A percentile compares a stretch with the other conserved stretches of the same genome.
Conservation (phyloP, 2,113 vertebrate genomes). For the Hiodon alosoides region DNA sequence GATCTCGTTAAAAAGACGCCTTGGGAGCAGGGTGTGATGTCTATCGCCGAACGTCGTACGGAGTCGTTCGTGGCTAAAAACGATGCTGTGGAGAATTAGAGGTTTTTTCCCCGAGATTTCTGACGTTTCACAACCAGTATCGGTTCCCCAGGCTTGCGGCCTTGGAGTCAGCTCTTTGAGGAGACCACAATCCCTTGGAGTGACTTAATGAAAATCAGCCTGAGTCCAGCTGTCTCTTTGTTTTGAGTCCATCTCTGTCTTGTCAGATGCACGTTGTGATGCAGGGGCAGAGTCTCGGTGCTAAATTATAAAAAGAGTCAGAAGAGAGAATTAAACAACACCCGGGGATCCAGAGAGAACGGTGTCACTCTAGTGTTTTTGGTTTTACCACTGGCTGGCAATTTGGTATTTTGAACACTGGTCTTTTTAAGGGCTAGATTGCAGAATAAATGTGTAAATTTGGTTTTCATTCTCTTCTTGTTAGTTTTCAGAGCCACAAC, state of each 20-base stretch:
- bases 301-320: too few relatives aligned
- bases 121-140: neutral
- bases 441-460: too few relatives aligned
- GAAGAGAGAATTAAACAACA: too few relatives aligned
- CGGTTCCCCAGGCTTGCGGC: neutral
- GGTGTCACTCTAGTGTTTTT: too few relatives aligned
- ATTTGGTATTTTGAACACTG: too few relatives aligned
- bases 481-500: too few relatives aligned
- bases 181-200: neutral
- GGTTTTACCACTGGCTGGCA: too few relatives aligned
- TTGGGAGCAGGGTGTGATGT: neutral
- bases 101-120: neutral
- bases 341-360: too few relatives aligned
- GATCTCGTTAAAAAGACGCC: too few relatives aligned
- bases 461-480: too few relatives aligned
- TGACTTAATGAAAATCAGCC: conserved; percentile 6
- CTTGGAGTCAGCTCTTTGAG: conserved; percentile 11
- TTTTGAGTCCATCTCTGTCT: neutral
- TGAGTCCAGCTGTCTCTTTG: neutral
- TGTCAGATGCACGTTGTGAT: neutral
- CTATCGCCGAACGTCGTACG: conserved; percentile 17
- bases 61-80: conserved; percentile 27
- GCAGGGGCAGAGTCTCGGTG: too few relatives aligned
- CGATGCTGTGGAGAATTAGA: conserved; percentile 24
- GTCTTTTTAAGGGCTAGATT: too few relatives aligned